Evolutionary conservation across 1,140 invertebrate genomes (phyloP).

Genomic region (Gonatopus flavifemur): DNA sequence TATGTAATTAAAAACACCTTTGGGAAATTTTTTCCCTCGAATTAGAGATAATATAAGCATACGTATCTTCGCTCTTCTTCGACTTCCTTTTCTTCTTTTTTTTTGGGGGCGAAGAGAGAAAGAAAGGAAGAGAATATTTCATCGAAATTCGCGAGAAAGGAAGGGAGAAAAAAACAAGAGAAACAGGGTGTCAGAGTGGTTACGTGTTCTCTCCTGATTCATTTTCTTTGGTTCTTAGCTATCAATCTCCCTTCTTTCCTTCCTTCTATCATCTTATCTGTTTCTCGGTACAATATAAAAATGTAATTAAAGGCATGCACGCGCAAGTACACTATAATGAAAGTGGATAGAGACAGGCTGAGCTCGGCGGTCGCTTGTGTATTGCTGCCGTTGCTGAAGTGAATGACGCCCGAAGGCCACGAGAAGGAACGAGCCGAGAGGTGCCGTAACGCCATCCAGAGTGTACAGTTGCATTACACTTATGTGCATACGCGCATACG

Average conservation of each 20-base stretch:
- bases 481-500: conserved; percentile 16
- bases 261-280: neutral
- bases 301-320: conserved; percentile 51
- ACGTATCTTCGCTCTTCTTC: too few species aligned
- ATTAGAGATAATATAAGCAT: too few species aligned
- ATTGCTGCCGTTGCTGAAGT: conserved; percentile 46
- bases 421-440: too few species aligned
- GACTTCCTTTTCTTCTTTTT: too few species aligned
- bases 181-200: conserved; percentile 59
- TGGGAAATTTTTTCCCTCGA: too few species aligned
- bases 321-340: conserved; percentile 40
- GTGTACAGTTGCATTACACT: conserved; percentile 28
- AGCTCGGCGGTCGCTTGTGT: conserved; percentile 31
- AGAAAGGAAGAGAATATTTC: neutral
- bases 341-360: conserved; percentile 50
- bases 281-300: conserved; percentile 37
- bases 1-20: too few species aligned
- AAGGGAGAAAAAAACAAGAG: conserved; percentile 49
- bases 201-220: too few species aligned
- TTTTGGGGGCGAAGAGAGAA: too few species aligned
- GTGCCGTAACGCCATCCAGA: conserved; percentile 46
- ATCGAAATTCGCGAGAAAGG: too few species aligned
- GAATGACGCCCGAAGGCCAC: conserved; percentile 57
- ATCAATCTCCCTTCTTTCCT: too few species aligned
- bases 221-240: too few species aligned